These are phyloP conservation scores for Ptilonorhynchus violaceus DNA, from an alignment of 2,113 vertebrate species.

Conservation along the genomic window DNA sequence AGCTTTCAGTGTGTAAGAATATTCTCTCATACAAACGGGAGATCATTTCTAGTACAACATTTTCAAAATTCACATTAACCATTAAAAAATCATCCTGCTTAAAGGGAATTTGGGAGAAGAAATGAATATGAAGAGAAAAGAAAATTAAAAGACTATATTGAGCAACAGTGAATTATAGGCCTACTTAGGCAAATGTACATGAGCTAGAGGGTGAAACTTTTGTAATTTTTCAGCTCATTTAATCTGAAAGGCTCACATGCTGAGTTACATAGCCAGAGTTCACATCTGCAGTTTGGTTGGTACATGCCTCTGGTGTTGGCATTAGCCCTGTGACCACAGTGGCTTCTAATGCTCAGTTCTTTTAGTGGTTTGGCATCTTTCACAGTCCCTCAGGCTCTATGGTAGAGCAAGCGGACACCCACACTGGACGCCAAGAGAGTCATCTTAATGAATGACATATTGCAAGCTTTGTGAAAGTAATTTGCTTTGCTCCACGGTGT, in stretches of 20 bases:
- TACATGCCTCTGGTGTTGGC: slow-evolving; percentile 68
- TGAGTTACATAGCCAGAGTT: slow-evolving; percentile 42
- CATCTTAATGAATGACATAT: slow-evolving; percentile 70
- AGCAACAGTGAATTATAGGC: slow-evolving; percentile 22
- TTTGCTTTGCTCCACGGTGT: slow-evolving; percentile 50
- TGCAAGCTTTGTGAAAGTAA: slow-evolving; percentile 61
- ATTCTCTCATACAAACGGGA: background rate
- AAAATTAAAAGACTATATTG: background rate
- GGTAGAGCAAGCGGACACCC: slow-evolving; percentile 65
- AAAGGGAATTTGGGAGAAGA: background rate
- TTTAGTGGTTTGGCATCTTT: slow-evolving; percentile 73
- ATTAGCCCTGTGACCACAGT: slow-evolving; percentile 70
- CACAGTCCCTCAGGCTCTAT: slow-evolving; percentile 59
- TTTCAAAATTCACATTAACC: background rate
- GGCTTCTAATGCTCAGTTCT: slow-evolving; percentile 62
- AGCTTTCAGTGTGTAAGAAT: background rate
- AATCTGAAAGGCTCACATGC: slow-evolving; percentile 62
- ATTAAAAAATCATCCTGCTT: background rate
- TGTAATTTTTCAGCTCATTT: slow-evolving; percentile 65
- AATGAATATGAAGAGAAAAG: background rate
- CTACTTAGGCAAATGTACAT: background rate
- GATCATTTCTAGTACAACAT: background rate
- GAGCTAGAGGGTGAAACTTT: slow-evolving; percentile 53
- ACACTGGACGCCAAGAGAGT: slow-evolving; percentile 41
- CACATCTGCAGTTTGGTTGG: slow-evolving; percentile 71